Base-by-base conservation (phyloP, 1,140 invertebrate species). In the Orchesella cincta region DNA sequence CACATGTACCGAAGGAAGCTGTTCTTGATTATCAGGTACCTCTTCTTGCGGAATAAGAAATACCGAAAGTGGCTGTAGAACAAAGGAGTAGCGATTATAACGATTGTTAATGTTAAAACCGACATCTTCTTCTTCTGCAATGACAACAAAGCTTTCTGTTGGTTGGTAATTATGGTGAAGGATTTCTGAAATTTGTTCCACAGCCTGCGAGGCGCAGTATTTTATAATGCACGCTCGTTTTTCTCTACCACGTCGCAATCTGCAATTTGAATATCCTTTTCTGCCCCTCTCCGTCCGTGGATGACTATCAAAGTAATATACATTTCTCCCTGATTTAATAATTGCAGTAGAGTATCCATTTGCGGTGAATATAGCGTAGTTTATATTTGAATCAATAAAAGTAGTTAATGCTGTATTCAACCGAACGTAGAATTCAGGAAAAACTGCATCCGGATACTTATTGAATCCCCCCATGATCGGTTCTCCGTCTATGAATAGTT, bases 231-330 rank as follows among this genome's bases (percentile, higher is more conserved):
- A 36, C 28, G 71, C 34, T 3, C 33, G n/a, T n/a, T n/a, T n/a
- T n/a, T n/a, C n/a, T n/a, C n/a, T n/a, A n/a, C n/a, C n/a, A n/a
- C n/a, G n/a, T n/a, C n/a, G n/a, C n/a, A n/a, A n/a, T n/a, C 26
- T n/a, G 33, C 71, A 8, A 12, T 26, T 12, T 36, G 12, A 46
- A 23, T 16, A 36, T 35, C 71, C 20, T 3, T 1, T 23, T 8
- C 26, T 39, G 5, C 23, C 3, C 71, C 71, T 20, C 23, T 8
- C 16, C 2, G 3, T 14, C 71, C 71, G 1, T 2, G 20, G 1
- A 46, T 73, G 71, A 39, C 14, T 31, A 28, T 73, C 71, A 23
- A 73, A 73, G 71, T 39, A 46, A 46, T 73, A 73, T 3, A 51
- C 28, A 39, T 23, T 8, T n/a, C 46, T 35, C 3, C 26, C 71